Evolutionary conservation across 2,797 vertebrate genomes (phyloP), one percentile per base, ranked within the genome.

Genomic region (Cottoperca gobio): DNA sequence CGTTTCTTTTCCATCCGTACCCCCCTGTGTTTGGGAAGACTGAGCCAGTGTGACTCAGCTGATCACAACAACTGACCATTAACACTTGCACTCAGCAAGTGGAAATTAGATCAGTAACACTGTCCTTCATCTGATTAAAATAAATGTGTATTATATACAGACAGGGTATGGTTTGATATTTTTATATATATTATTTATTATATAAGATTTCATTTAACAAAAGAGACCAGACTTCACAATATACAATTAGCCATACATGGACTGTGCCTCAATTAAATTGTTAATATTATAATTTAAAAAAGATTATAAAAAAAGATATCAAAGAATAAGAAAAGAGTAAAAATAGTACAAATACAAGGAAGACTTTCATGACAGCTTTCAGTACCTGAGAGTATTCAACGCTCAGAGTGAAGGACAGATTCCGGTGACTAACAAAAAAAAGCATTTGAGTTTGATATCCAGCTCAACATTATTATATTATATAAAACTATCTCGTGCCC

Each of bases 41-140:
- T 60, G 55, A 46, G 55, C 64, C 39, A 53, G 17, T 43, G 48
- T 35, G 43, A 48, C 58, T 83, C 58, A 62, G 63, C 61, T 70
- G 39, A 84, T 73, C 65, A 50, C 35, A 43, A 52, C 23, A 68
- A 55, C 5, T 40, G 58, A 68, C 42, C 31, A 76, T 63, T 12
- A 72, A 53, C 46, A 23, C 67, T 52, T 58, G 40, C 31, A 64
- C 65, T 33, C 57, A 53, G 52, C 14, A 48, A 61, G n/a, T 26
- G n/a, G 6, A 63, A 74, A 59, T 46, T 2, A 63, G 8, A 64
- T 58, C 6, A 48, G 17, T 13, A 31, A 35, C 57, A 31, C 23
- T 13, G 26, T 12, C 39, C 50, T 31, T 31, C 16, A 63, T 31
- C 26, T 46, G 17, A 67, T 42, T 57, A 4, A 12, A 28, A 26